phyloP scores from a whole-genome alignment of 2,113 vertebrate genomes.

The Charadrius vociferus region DNA sequence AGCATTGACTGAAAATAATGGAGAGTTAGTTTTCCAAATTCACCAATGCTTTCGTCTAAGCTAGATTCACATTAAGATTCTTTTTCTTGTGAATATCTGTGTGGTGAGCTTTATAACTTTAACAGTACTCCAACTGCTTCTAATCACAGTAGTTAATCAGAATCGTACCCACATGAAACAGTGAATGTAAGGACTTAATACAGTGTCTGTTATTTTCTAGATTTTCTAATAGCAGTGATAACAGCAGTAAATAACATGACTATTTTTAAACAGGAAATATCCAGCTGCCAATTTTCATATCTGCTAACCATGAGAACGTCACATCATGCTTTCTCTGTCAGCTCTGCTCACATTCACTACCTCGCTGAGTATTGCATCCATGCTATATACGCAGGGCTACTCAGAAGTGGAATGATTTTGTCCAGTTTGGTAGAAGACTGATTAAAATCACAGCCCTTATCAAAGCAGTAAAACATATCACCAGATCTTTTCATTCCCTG shows the following conservation, averaged over 20 bases:
- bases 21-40: neutral
- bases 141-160: neutral
- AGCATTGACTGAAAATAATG: neutral
- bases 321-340: neutral
- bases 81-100: neutral
- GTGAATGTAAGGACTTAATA: neutral
- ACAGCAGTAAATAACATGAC: neutral
- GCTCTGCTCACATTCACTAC: neutral
- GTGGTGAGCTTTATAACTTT: neutral
- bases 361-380: neutral
- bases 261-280: neutral
- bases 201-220: neutral
- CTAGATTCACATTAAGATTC: neutral
- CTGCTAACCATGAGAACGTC: neutral
- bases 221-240: neutral
- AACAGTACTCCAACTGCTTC: neutral
- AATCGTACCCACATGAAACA: neutral
- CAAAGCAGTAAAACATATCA: neutral
- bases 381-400: neutral
- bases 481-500: neutral
- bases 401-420: neutral
- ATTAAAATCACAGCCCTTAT: slow-evolving; percentile 17
- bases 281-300: neutral
- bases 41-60: neutral
- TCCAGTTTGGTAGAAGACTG: neutral